phyloP scores from a whole-genome alignment of 2,888 invertebrate species.

The Diarsia mendica region DNA sequence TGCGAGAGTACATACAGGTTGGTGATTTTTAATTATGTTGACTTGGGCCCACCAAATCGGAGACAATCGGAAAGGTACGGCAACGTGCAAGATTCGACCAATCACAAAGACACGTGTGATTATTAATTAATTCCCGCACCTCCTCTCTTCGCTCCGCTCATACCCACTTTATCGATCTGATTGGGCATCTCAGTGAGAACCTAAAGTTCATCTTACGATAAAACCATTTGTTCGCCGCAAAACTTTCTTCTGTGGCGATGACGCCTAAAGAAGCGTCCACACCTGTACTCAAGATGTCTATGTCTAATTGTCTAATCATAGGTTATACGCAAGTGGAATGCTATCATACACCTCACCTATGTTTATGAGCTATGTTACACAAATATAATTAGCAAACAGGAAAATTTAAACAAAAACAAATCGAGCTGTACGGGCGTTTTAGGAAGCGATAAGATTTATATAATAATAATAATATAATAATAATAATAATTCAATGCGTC shows the following conservation, averaged over 20 bases:
- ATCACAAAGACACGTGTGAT: not conserved
- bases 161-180: not conserved
- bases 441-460: not conserved
- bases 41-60: no score
- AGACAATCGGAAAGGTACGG: not conserved
- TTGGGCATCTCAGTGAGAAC: not conserved
- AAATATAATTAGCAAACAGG: slow-evolving; percentile 16
- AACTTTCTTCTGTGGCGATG: not conserved
- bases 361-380: not conserved
- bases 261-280: not conserved
- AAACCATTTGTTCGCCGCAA: not conserved
- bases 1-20: slow-evolving; percentile 94
- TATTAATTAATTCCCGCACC: not conserved
- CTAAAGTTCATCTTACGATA: not conserved
- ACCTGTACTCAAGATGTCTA: no score
- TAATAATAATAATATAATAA: no score
- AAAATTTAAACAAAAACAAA: not conserved
- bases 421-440: not conserved
- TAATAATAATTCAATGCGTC: no score
- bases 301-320: not conserved
- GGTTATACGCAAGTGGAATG: not conserved
- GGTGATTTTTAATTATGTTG: slow-evolving; percentile 6
- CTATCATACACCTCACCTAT: not conserved
- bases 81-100: not conserved
- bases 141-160: not conserved